Conservation (phyloP, 2,113 vertebrate genomes). For the Heterocephalus glaber region DNA sequence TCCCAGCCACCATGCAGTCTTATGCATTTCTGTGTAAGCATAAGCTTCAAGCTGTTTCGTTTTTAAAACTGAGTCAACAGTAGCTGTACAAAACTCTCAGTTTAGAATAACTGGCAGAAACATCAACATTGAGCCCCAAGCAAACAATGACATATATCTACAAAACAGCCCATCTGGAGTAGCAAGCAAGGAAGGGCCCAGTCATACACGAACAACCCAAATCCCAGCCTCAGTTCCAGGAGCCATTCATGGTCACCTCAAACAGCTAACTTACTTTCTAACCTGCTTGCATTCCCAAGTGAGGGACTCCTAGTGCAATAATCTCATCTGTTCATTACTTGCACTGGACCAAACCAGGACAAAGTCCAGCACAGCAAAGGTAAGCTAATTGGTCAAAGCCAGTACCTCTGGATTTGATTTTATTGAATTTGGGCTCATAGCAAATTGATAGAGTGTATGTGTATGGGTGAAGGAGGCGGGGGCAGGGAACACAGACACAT, state of each 20-base stretch:
- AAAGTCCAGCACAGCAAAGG: slow-evolving; percentile 20
- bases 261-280: slow-evolving; percentile 1
- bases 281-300: slow-evolving; percentile 13
- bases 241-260: neutral
- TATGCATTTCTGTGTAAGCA: neutral
- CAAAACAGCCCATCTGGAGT: neutral
- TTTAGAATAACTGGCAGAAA: neutral
- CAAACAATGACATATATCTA: neutral
- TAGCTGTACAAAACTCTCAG: neutral
- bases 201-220: neutral
- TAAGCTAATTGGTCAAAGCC: slow-evolving; percentile 53
- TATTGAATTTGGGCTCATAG: slow-evolving; percentile 62
- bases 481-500: slow-evolving; percentile 66
- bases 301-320: neutral
- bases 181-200: neutral
- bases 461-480: neutral
- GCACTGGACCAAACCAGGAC: slow-evolving; percentile 9
- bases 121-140: neutral
- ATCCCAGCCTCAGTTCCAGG: neutral
- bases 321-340: slow-evolving; percentile 36
- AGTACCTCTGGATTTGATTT: slow-evolving; percentile 61
- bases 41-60: neutral
- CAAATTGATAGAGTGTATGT: slow-evolving; percentile 54
- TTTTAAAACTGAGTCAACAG: neutral
- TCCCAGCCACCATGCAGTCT: neutral